Evolutionary conservation across 2,797 vertebrate genomes (phyloP).

Genomic region (Erpetoichthys calabaricus): DNA sequence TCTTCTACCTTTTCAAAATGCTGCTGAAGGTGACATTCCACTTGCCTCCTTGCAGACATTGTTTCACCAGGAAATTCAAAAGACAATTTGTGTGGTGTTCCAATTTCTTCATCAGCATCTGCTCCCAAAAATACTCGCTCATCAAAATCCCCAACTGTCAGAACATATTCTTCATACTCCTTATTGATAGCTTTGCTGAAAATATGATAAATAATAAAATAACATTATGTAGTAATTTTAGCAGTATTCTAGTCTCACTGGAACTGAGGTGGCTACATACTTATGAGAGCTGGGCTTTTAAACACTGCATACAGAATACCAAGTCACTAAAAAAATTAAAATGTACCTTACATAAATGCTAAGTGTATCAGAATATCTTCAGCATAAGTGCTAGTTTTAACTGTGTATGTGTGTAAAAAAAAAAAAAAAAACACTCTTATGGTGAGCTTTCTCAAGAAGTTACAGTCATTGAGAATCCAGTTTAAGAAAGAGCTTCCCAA

Average conservation of each 20-base stretch:
- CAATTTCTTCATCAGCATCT: constrained; percentile 90
- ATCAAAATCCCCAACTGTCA: constrained; percentile 93
- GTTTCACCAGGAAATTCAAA: constrained; percentile 40
- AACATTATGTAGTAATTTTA: constrained; percentile 7
- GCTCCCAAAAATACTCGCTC: constrained; percentile 88
- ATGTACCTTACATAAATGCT: too few relatives aligned
- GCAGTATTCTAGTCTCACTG: neutral
- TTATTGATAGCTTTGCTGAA: constrained; percentile 83
- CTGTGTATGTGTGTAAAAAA: too few relatives aligned
- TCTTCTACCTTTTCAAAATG: constrained; percentile 73
- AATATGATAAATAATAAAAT: constrained; percentile 23
- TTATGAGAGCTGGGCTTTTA: too few relatives aligned
- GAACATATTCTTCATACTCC: constrained; percentile 90
- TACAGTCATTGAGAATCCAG: too few relatives aligned
- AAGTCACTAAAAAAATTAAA: too few relatives aligned
- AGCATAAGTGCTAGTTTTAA: too few relatives aligned
- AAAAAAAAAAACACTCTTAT: too few relatives aligned
- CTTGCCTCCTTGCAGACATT: constrained; percentile 37
- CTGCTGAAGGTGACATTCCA: constrained; percentile 70
- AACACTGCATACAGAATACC: too few relatives aligned
- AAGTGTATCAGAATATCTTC: too few relatives aligned
- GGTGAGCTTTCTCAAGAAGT: too few relatives aligned
- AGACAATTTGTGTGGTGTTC: constrained; percentile 66
- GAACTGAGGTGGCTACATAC: too few relatives aligned
- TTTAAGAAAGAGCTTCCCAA: too few relatives aligned